phyloP scores from a whole-genome alignment of 2,797 vertebrate species.

The Danio choprae region DNA sequence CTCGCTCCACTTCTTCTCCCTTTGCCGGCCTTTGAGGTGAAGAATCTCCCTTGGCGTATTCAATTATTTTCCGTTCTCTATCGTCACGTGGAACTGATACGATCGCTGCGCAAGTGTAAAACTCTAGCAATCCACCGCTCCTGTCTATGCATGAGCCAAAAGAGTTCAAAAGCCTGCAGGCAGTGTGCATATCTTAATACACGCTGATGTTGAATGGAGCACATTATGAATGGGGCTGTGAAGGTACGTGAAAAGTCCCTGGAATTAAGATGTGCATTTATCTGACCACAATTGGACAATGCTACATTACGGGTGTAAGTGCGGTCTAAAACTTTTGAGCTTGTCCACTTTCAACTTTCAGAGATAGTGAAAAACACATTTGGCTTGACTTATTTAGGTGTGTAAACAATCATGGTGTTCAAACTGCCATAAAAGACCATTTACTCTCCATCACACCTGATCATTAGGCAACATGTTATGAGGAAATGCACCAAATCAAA shows the following conservation, averaged over 20 bases:
- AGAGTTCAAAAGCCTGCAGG: not conserved
- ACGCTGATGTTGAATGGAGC: not conserved
- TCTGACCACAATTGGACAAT: not conserved
- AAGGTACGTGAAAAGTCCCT: not conserved
- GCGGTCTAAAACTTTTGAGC: not conserved
- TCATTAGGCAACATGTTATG: no score
- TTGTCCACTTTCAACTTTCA: not conserved
- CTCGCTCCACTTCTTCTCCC: constrained; percentile 29
- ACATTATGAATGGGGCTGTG: not conserved
- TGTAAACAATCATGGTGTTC: no score
- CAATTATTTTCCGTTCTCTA: constrained; percentile 39
- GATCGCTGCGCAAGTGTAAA: constrained; percentile 19
- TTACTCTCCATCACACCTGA: no score
- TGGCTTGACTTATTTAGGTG: no score
- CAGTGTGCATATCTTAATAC: constrained; percentile 1
- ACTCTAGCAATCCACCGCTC: not conserved
- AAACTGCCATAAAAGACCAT: no score
- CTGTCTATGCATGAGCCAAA: constrained; percentile 11
- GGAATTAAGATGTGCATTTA: not conserved
- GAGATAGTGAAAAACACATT: no score
- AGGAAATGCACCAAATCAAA: no score
- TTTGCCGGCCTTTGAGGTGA: constrained; percentile 46
- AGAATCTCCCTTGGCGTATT: constrained; percentile 39
- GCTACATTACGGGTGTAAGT: no score
- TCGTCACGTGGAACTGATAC: constrained; percentile 34